Percentiles rank a stretch among this genome's conserved stretches.
phyloP scores from a whole-genome alignment of 2,113 vertebrate species.

The Macquaria australasica region DNA sequence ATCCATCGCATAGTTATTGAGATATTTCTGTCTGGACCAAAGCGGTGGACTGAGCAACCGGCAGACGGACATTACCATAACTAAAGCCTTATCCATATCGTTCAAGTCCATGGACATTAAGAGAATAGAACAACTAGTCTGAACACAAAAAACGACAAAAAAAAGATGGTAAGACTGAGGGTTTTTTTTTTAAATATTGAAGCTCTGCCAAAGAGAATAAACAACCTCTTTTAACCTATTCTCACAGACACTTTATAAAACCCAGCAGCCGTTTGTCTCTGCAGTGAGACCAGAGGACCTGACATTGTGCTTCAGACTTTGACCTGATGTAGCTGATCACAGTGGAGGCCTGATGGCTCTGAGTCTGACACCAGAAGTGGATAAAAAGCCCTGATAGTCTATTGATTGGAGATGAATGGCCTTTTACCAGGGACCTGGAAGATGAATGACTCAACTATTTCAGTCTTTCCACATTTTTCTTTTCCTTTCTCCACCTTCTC shows the following conservation, averaged over 20 bases:
- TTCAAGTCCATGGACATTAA: not conserved
- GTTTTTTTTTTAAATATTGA: no score
- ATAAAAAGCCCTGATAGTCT: constrained; percentile 42
- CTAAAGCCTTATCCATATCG: not conserved
- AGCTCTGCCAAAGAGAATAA: constrained; percentile 1
- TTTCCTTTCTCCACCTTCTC: not conserved
- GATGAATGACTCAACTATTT: constrained; percentile 42
- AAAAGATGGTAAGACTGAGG: not conserved
- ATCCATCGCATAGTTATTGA: not conserved
- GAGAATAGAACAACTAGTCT: no score
- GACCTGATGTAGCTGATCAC: constrained; percentile 35
- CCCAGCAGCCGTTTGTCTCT: not conserved
- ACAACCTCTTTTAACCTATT: not conserved
- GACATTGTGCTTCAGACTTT: constrained; percentile 22
- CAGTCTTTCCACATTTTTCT: constrained; percentile 19
- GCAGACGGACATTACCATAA: not conserved
- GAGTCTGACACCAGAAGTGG: constrained; percentile 30
- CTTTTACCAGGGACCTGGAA: constrained; percentile 31
- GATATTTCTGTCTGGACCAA: not conserved
- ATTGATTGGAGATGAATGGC: constrained; percentile 47
- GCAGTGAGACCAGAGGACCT: constrained; percentile 16
- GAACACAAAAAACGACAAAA: not conserved
- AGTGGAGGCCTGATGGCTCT: constrained; percentile 19
- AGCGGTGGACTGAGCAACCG: not conserved
- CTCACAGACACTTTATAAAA: not conserved